Base-by-base conservation (phyloP, 1,140 invertebrate genomes). In the Pygmarrhopalites habei region DNA sequence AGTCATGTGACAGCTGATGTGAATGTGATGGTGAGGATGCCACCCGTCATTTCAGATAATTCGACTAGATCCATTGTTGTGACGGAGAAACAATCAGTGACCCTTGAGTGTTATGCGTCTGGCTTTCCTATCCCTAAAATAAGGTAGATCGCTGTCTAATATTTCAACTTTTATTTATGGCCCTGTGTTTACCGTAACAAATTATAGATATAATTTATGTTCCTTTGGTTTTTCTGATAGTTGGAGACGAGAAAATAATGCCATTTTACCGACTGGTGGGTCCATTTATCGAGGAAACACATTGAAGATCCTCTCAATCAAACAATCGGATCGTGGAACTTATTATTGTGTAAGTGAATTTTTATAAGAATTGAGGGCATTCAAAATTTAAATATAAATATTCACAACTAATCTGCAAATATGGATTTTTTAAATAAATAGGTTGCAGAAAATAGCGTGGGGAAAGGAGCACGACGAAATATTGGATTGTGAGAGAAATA, bases 201-300 rank as follows among this genome's bases (percentile, higher is more conserved):
- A n/a, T n/a, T n/a, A n/a, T n/a, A n/a, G n/a, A n/a, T n/a, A n/a
- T n/a, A n/a, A n/a, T n/a, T n/a, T n/a, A n/a, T n/a, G n/a, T n/a
- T n/a, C n/a, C n/a, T n/a, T n/a, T n/a, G n/a, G n/a, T n/a, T n/a
- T n/a, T n/a, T n/a, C n/a, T n/a, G n/a, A n/a, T 64, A 91, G 88
- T 14, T 95, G 92, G 92, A 82, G 90, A 67, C 81, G 92, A 68
- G 90, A 94, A 77, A 94, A 95, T 74, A 93, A 94, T 78, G 90
- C 89, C 47, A 86, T 95, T 66, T 77, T 95, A 67, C 90, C 92
- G 4, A 93, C 89, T 25, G 90, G 90, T 67, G 87, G 86, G 44
- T 88, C 87, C 1, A 86, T 89, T 69, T 87, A 85, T 72, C 87
- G 89, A 63, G 91, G 91, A 23, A 92, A 92, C 72, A 80, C 84